Evolutionary conservation across 2,797 vertebrate genomes (phyloP).

Genomic region (Tenualosa thibaudeaui): DNA sequence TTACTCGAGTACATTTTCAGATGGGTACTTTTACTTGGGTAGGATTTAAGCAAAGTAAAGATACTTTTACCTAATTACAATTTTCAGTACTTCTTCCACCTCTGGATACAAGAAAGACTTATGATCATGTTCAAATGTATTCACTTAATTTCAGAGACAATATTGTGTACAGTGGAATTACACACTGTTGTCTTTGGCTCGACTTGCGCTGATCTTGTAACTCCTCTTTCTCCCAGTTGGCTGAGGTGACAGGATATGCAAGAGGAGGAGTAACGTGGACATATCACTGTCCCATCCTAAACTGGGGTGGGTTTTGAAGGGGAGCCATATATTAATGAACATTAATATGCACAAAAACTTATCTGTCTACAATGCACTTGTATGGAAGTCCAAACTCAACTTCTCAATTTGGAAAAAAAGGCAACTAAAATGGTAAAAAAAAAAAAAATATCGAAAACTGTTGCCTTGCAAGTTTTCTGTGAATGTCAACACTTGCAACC

Average conservation of each 20-base stretch:
- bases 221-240: conserved; percentile 12
- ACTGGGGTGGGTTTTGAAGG: neutral
- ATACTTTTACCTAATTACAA: too few species aligned
- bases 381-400: neutral
- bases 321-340: neutral
- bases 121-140: neutral
- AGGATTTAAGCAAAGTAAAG: too few species aligned
- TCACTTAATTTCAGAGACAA: neutral
- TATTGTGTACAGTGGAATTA: neutral
- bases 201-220: neutral
- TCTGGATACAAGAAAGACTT: neutral
- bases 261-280: conserved; percentile 19
- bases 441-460: neutral
- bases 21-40: too few species aligned
- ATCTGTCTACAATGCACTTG: neutral
- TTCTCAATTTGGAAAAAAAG: neutral
- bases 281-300: conserved; percentile 27
- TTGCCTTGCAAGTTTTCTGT: neutral
- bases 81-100: too few species aligned
- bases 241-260: conserved; percentile 26
- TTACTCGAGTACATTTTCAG: too few species aligned
- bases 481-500: neutral
- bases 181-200: conserved; percentile 17
- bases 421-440: neutral
- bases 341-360: neutral